Conservation (phyloP, 30 jellyfish, hydroid and myxozoan genomes). For the Aurelia coerulea region DNA sequence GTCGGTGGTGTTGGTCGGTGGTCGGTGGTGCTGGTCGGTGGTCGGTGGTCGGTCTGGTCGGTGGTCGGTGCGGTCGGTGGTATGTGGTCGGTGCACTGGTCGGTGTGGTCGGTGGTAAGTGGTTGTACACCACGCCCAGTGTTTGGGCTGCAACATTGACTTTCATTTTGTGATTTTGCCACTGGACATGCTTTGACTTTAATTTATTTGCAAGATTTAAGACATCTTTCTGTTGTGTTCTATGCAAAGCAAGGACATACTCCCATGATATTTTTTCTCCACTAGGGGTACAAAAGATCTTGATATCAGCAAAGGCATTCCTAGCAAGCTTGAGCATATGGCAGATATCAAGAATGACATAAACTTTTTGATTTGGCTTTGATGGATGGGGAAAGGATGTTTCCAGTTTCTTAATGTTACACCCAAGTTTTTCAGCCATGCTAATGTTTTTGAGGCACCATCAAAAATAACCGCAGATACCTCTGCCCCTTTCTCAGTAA, state of each 20-base stretch:
- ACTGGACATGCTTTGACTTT: constrained; percentile 32
- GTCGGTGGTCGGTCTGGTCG: no score
- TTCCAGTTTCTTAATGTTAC: constrained; percentile 13
- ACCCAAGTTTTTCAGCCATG: constrained; percentile 35
- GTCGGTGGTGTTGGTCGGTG: no score
- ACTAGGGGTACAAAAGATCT: not conserved
- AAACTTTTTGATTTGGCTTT: constrained; percentile 3
- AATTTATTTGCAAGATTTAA: constrained; percentile 14
- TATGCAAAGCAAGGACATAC: constrained; percentile 5
- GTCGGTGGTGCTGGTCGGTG: no score
- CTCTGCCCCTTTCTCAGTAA: constrained; percentile 42
- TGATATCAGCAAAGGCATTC: constrained; percentile 37
- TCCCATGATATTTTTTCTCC: constrained; percentile 30
- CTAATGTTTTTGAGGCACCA: constrained; percentile 32
- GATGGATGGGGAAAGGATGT: constrained; percentile 34
- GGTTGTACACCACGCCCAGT: no score
- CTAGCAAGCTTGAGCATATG: constrained; percentile 35
- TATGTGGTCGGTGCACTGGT: no score
- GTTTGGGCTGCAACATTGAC: constrained; percentile 67
- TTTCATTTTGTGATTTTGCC: constrained; percentile 69
- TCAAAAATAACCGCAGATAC: constrained; percentile 36
- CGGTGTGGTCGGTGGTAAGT: no score
- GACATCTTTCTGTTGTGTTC: constrained; percentile 22
- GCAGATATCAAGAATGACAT: constrained; percentile 22
- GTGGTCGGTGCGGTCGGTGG: no score